Conservation (phyloP, 1,140 invertebrate species). For the Cyphomyrmex costatus region DNA sequence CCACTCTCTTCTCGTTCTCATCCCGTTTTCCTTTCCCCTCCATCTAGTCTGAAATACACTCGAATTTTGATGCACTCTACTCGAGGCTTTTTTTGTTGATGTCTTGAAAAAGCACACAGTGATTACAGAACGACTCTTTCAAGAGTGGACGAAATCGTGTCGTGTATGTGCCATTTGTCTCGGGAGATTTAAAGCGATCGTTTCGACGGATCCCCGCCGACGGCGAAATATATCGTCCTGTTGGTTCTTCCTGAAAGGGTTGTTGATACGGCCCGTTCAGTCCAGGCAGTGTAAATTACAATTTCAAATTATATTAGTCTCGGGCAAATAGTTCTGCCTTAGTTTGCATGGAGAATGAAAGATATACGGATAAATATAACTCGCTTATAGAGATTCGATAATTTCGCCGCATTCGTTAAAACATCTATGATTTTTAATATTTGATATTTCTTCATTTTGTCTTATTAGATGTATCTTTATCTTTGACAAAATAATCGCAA, state of each 20-base stretch:
- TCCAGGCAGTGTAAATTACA: slow-evolving; percentile 46
- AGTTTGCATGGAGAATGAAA: slow-evolving; percentile 6
- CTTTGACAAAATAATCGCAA: background rate
- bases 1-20: background rate
- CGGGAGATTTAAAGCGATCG: slow-evolving; percentile 23
- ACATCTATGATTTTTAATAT: background rate
- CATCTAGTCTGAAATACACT: slow-evolving; percentile 41
- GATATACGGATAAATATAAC: background rate
- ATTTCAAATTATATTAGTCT: slow-evolving; percentile 58
- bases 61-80: slow-evolving; percentile 71
- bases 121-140: slow-evolving; percentile 16
- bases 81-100: slow-evolving; percentile 61
- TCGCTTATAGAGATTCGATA: background rate
- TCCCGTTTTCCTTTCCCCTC: background rate
- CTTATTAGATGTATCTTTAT: background rate
- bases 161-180: slow-evolving; percentile 41
- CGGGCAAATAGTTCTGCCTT: slow-evolving; percentile 33
- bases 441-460: background rate
- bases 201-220: background rate
- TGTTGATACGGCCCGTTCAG: slow-evolving; percentile 46
- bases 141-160: slow-evolving; percentile 2
- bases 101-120: background rate
- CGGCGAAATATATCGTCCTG: slow-evolving; percentile 33
- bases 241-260: slow-evolving; percentile 24
- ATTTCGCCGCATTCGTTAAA: background rate